Evolutionary conservation across 1,140 invertebrate genomes (phyloP).

Genomic region (Semibalanus balanoides): DNA sequence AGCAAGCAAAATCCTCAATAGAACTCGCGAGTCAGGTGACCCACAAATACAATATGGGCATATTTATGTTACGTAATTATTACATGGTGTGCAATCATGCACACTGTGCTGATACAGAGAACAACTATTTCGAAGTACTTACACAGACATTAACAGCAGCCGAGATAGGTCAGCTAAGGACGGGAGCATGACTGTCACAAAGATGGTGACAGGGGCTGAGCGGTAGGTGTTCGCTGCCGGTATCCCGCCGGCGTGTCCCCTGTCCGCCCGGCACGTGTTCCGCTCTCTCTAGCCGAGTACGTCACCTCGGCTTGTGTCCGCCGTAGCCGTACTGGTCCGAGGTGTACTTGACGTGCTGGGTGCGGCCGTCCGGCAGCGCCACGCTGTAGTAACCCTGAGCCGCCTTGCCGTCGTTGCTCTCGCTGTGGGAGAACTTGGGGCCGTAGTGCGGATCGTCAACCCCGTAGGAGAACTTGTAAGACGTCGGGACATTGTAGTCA

Average conservation of each 20-base stretch:
- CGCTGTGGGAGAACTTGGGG: slow-evolving; percentile 13
- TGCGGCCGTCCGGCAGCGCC: slow-evolving; percentile 27
- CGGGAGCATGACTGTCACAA: too few relatives aligned
- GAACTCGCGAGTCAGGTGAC: too few relatives aligned
- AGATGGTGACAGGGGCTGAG: too few relatives aligned
- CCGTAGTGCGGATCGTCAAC: slow-evolving; percentile 16
- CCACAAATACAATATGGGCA: too few relatives aligned
- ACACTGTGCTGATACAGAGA: too few relatives aligned
- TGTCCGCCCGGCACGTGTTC: background rate
- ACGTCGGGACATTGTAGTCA: background rate
- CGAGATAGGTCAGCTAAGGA: too few relatives aligned
- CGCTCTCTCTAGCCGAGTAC: slow-evolving; percentile 8
- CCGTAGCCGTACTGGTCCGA: slow-evolving; percentile 31
- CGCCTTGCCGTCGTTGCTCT: slow-evolving; percentile 14
- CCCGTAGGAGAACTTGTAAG: slow-evolving; percentile 17
- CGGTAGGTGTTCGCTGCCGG: background rate
- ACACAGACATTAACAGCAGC: too few relatives aligned
- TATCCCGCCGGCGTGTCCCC: background rate
- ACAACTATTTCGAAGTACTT: too few relatives aligned
- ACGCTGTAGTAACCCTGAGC: slow-evolving; percentile 15
- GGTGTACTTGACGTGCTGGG: slow-evolving; percentile 46
- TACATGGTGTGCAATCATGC: too few relatives aligned
- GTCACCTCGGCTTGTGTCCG: slow-evolving; percentile 11
- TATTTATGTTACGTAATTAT: too few relatives aligned
- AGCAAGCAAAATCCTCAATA: too few relatives aligned